These are phyloP conservation scores for Nipponacmea schrenckii DNA, from an alignment of 2,888 invertebrate species.

Conservation along the genomic window DNA sequence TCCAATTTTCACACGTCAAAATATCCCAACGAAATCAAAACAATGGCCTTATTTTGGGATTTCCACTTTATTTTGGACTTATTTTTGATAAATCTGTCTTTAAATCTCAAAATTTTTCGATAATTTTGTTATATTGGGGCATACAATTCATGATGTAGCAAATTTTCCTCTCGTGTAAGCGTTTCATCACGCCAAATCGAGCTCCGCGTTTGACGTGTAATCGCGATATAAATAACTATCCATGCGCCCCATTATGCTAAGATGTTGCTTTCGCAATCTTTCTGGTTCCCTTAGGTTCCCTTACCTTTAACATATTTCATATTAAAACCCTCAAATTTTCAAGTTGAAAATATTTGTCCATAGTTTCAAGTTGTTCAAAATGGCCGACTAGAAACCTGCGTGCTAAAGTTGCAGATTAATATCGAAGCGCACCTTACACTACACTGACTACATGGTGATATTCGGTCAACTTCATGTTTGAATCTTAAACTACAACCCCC, in stretches of 20 bases:
- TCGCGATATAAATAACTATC: slow-evolving; percentile 7
- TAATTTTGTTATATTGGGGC: background rate
- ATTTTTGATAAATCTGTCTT: no score
- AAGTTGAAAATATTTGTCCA: slow-evolving; percentile 29
- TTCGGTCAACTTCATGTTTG: slow-evolving; percentile 24
- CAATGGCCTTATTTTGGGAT: no score
- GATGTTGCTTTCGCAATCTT: slow-evolving; percentile 3
- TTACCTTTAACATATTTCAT: slow-evolving; percentile 31
- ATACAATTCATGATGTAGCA: background rate
- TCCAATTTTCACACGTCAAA: background rate
- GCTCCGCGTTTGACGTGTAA: slow-evolving; percentile 22
- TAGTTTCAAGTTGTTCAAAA: slow-evolving; percentile 35
- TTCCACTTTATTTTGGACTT: no score
- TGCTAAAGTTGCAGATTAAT: slow-evolving; percentile 37
- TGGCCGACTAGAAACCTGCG: slow-evolving; percentile 38
- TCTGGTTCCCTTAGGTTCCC: slow-evolving; percentile 9
- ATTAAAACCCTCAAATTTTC: slow-evolving; percentile 29
- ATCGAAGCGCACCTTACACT: slow-evolving; percentile 35
- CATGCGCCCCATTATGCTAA: slow-evolving; percentile 10
- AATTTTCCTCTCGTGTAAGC: background rate
- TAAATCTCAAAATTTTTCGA: no score
- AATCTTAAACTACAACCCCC: slow-evolving; percentile 8
- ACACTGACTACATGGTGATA: slow-evolving; percentile 28
- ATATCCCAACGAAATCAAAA: no score
- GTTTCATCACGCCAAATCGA: slow-evolving; percentile 5